Percentiles rank a stretch among this genome's conserved stretches.
phyloP scores from a whole-genome alignment of 1,140 invertebrate genomes.

The Bilobella aurantiaca region DNA sequence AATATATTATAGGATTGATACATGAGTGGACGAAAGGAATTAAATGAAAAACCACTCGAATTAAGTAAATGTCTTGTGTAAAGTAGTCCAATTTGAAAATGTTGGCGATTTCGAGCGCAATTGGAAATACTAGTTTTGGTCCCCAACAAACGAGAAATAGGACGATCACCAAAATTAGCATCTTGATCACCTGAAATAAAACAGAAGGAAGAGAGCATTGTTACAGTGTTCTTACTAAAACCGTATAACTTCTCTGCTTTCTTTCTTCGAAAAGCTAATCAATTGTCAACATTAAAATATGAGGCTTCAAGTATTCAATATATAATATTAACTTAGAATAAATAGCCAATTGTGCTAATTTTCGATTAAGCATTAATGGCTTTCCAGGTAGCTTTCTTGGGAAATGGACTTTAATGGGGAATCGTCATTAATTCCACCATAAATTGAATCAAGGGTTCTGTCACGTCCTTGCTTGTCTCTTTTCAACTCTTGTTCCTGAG shows the following conservation, averaged over 20 bases:
- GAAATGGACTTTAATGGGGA: no score
- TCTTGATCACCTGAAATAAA: slow-evolving; percentile 37
- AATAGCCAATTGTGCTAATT: no score
- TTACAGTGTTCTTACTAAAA: background rate
- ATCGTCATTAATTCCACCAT: no score
- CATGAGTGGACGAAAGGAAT: slow-evolving; percentile 42
- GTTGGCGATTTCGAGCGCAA: slow-evolving; percentile 36
- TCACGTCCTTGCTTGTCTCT: no score
- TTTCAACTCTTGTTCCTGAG: no score
- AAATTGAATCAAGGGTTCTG: no score
- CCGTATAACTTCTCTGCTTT: background rate
- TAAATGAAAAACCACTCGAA: slow-evolving; percentile 36
- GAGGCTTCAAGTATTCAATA: background rate
- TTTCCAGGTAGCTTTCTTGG: no score
- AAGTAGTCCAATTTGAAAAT: slow-evolving; percentile 34
- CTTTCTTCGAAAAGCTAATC: background rate
- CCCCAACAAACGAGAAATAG: slow-evolving; percentile 34
- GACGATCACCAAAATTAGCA: slow-evolving; percentile 38
- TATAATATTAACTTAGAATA: no score
- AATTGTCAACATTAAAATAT: background rate
- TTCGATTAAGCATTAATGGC: no score
- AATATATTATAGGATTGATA: slow-evolving; percentile 47
- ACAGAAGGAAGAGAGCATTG: background rate
- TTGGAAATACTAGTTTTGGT: slow-evolving; percentile 16
- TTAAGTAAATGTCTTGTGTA: slow-evolving; percentile 34